Percentiles rank a stretch among this genome's conserved stretches.
Evolutionary conservation across 1,140 invertebrate genomes (phyloP).

Genomic region (Drosophila chauvacae): DNA sequence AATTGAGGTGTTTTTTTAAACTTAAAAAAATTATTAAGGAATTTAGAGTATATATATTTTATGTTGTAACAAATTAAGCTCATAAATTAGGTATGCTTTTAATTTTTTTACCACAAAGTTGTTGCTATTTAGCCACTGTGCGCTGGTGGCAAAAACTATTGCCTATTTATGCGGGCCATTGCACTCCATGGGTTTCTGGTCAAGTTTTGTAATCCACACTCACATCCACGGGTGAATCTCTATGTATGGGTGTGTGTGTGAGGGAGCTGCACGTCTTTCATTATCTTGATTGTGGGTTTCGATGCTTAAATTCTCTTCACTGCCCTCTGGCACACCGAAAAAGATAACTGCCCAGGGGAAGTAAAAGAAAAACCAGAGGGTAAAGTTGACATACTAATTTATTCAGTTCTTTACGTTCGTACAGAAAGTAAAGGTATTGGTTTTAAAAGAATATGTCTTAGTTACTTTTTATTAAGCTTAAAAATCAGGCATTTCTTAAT

Average conservation of each 20-base stretch:
- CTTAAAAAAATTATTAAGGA: no score
- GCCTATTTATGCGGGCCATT: slow-evolving; percentile 41
- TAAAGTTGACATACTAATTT: neutral
- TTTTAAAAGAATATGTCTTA: no score
- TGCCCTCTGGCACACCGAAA: slow-evolving; percentile 12
- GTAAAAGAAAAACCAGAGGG: neutral
- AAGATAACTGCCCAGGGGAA: neutral
- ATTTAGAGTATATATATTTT: neutral
- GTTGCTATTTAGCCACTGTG: neutral
- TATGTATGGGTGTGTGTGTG: neutral
- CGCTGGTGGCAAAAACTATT: slow-evolving; percentile 37
- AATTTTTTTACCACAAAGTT: neutral
- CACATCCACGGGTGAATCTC: neutral
- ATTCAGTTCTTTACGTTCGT: neutral
- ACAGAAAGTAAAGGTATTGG: neutral
- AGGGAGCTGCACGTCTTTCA: slow-evolving; percentile 17
- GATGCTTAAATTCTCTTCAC: slow-evolving; percentile 28
- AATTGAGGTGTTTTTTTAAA: neutral
- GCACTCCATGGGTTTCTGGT: slow-evolving; percentile 13
- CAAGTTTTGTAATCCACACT: slow-evolving; percentile 14
- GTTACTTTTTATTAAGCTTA: no score
- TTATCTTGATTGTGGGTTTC: slow-evolving; percentile 43
- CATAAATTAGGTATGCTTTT: neutral
- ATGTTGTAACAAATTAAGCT: neutral
- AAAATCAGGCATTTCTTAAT: no score